Evolutionary conservation across 2,888 invertebrate species (phyloP).

Genomic region (Candidula unifasciata): DNA sequence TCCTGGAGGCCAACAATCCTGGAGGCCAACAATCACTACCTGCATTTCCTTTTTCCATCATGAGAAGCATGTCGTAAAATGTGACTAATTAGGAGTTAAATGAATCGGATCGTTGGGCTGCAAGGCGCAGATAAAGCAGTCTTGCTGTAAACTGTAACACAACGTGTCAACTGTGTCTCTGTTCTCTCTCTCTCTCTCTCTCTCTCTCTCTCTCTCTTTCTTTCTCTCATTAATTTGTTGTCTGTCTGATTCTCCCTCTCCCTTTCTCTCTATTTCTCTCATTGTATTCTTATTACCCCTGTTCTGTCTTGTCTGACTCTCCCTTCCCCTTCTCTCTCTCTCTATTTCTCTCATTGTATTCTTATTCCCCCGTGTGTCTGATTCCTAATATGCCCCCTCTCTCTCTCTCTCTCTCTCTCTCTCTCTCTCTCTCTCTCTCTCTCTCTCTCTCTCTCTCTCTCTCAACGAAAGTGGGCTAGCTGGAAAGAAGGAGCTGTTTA

Average conservation of each 20-base stretch:
- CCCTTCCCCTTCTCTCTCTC: not conserved
- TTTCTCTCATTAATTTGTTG: not conserved
- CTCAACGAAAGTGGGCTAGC: not conserved
- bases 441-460: conserved; percentile 2
- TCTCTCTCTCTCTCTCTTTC: conserved; percentile 25
- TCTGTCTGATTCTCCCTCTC: not conserved
- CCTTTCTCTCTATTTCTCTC: not conserved
- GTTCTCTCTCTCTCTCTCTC: too few relatives aligned
- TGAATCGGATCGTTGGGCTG: too few relatives aligned
- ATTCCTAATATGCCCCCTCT: not conserved
- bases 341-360: not conserved
- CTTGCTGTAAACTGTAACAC: too few relatives aligned
- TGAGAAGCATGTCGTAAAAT: too few relatives aligned
- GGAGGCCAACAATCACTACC: too few relatives aligned
- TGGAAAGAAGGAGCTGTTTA: too few relatives aligned
- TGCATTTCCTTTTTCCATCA: too few relatives aligned
- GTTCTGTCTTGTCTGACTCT: not conserved
- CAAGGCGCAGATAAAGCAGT: too few relatives aligned
- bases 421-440: not conserved
- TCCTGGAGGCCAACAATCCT: too few relatives aligned
- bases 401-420: not conserved
- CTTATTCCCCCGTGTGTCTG: too few relatives aligned
- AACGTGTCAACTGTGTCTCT: too few relatives aligned
- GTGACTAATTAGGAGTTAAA: too few relatives aligned
- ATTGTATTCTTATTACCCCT: not conserved